Evolutionary conservation across 1,140 invertebrate species (phyloP), one percentile per base, ranked within the genome.

Genomic region (Dinoponera quadriceps): DNA sequence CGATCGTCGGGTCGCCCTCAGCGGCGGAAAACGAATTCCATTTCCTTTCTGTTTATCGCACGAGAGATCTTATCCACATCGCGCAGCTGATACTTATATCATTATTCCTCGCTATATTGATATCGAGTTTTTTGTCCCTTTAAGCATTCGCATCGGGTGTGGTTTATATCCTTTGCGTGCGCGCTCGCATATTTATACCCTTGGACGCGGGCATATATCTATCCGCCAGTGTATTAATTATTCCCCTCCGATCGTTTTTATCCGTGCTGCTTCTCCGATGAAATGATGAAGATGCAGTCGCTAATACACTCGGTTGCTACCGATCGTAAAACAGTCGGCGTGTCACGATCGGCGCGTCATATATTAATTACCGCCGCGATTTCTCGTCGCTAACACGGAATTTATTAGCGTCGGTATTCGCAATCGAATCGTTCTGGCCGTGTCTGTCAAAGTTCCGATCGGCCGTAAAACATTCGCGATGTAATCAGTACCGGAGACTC

Each of bases 361-460:
- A 65, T 83, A 84, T 84, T 84, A 84, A 84, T 84, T 84, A 83
- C 22, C 57, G 33, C 22, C 66, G 59, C 20, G 49, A 54, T 72
- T 82, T 78, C 75, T 80, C 13, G 13, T 48, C n/a, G 75, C n/a
- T 25, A 29, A 20, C 33, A 72, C 57, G 80, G 51, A 78, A 80
- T 69, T 80, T 83, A 84, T 83, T 73, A 65, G 38, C 66, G 14
- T 9, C n/a, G 27, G 4, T 16, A 4, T 49, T 73, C 65, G 57
- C 38, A 62, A 68, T 51, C 75, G 51, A 27, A 60, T 14, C 18
- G 25, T 25, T 75, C 3, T 44, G 38, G 18, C 59, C 29, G n/a
- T 25, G 44, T 18, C 13, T 16, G 55, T 7, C 16, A 11, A 77
- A 80, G 75, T 44, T 69, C 57, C 66, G 57, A 71, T 80, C 18